Base-by-base conservation (phyloP, 2,888 invertebrate species). In the Sarcophaga variegata region DNA sequence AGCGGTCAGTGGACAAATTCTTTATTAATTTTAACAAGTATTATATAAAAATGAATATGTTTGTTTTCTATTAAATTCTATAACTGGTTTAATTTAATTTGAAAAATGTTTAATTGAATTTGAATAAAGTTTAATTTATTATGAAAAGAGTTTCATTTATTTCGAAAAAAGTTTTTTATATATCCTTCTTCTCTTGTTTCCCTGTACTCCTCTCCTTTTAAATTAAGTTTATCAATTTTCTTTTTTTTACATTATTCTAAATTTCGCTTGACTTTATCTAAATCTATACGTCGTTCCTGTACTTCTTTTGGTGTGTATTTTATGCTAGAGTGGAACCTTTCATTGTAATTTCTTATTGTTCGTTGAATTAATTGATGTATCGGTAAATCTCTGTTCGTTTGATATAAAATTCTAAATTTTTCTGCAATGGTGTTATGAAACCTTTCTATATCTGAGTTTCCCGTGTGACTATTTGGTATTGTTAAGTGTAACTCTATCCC, bases 381-480 rank as follows among this genome's bases (percentile, higher is more conserved):
- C 25, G 72, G 64, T 84, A 86, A 59, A 70, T 78, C 62, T 74
- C 72, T 72, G 69, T 63, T 63, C 10, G 60, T 60, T 60, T 25
- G 25, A 25, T 25, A 60, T 60, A 60, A 60, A 60, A 76, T 78
- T 85, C 74, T 25, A 25, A 25, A 80, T 17, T 76, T 75, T 79
- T 79, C 78, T 20, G 81, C 60, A 47, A 83, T 49, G n/a, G 83
- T 80, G 63, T 82, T 88, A 62, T 84, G 84, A 5, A 88, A 75
- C 54, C 85, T 79, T 84, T 88, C 88, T 70, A 87, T 69, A 59
- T 89, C 88, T 62, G 85, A 78, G 80, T 88, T 87, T 59, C 83
- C 87, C 74, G 25, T 25, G 25, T 25, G 25, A 25, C 25, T 25
- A 25, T 25, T 25, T 25, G 25, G 25, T 25, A 3, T 25, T 25